These are phyloP conservation scores for Caenorhabditis wallacei DNA, from an alignment of 2,888 invertebrate genomes.

Conservation along the genomic window DNA sequence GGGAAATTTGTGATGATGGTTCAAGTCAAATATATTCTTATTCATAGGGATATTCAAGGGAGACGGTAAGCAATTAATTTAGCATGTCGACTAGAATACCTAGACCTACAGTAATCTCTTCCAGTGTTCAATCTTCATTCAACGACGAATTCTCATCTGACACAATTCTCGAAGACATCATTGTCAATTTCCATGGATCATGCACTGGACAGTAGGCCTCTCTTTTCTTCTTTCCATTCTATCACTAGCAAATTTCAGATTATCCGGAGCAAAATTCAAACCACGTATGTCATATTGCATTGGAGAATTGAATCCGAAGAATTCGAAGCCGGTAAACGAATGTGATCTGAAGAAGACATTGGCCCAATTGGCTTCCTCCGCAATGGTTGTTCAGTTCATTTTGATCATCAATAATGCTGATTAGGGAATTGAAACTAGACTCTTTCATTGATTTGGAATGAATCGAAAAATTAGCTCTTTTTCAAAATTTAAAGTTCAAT, in stretches of 20 bases:
- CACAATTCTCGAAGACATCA: conserved; percentile 17
- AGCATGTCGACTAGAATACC: too few relatives aligned
- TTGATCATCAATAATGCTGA: conserved; percentile 29
- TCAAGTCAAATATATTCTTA: conserved; percentile 43
- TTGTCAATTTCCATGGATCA: conserved; percentile 34
- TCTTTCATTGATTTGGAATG: too few relatives aligned
- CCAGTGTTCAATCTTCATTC: conserved; percentile 37
- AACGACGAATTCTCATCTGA: conserved; percentile 49
- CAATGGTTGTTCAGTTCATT: conserved; percentile 15
- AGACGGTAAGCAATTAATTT: conserved; percentile 15
- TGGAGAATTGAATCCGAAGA: conserved; percentile 6
- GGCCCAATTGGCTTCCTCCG: conserved; percentile 26
- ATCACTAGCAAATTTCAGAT: conserved; percentile 44
- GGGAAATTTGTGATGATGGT: conserved; percentile 49
- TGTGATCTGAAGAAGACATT: conserved; percentile 35
- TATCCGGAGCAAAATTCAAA: conserved; percentile 14
- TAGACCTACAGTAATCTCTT: background rate
- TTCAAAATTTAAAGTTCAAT: too few relatives aligned
- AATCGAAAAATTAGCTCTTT: too few relatives aligned
- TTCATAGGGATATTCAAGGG: conserved; percentile 19
- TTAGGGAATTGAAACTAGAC: background rate
- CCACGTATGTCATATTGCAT: conserved; percentile 51
- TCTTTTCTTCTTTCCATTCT: conserved; percentile 1
- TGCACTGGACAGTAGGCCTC: conserved; percentile 27
- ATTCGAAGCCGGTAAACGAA: conserved; percentile 35